These are phyloP conservation scores for Orycteropus afer DNA, from an alignment of 2,113 vertebrate genomes.

Conservation along the genomic window DNA sequence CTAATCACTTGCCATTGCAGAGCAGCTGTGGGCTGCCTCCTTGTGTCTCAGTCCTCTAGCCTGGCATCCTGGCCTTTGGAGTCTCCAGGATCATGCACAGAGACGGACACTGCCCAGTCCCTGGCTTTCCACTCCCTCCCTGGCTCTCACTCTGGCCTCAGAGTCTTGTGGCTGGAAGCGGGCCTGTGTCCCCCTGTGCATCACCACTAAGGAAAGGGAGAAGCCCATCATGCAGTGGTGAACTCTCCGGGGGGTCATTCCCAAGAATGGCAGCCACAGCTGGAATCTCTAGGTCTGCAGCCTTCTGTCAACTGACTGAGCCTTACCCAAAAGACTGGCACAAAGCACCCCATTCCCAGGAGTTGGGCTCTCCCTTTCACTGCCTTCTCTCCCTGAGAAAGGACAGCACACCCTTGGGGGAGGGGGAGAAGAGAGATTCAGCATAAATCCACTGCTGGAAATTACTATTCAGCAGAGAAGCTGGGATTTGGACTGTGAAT, in stretches of 20 bases:
- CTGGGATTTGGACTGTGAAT: constrained; percentile 70
- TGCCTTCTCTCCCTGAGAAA: constrained; percentile 68
- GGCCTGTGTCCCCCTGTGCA: neutral
- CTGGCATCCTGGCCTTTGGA: neutral
- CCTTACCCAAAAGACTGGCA: constrained; percentile 37
- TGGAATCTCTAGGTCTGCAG: constrained; percentile 11
- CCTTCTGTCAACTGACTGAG: neutral
- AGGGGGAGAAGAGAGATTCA: constrained; percentile 60
- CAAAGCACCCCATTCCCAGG: neutral
- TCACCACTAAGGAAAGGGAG: neutral
- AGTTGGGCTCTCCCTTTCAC: constrained; percentile 45
- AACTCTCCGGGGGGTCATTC: neutral
- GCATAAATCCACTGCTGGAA: constrained; percentile 68
- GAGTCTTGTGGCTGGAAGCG: neutral
- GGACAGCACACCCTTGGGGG: constrained; percentile 79
- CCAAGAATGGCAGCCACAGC: neutral
- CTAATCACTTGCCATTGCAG: neutral
- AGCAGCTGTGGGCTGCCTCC: neutral
- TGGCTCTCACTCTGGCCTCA: neutral
- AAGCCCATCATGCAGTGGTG: neutral
- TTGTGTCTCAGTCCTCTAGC: neutral
- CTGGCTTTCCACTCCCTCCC: neutral
- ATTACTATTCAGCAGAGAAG: constrained; percentile 79
- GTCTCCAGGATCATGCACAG: constrained; percentile 23
- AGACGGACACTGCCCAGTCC: neutral